Evolutionary conservation across 2,888 invertebrate species (phyloP), one percentile per base, ranked within the genome.

Genomic region (Chaetogeoica ovagalla): DNA sequence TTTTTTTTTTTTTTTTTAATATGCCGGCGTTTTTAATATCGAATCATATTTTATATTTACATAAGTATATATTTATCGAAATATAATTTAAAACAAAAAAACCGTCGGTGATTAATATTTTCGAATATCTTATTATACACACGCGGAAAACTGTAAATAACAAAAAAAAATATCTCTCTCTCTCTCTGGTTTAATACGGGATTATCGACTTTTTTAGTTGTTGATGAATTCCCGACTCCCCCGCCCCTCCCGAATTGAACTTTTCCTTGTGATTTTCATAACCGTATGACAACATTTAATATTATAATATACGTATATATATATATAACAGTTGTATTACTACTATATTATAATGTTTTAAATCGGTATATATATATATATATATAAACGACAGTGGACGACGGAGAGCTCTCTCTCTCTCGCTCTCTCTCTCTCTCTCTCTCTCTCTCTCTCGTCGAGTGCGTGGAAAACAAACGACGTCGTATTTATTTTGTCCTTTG

Each of bases 401-500:
- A 21, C 19, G 21, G 17, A 66, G 39, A 65, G 37, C 48, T 11
- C n/a, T n/a, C n/a, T n/a, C n/a, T n/a, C n/a, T n/a, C n/a, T n/a
- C n/a, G n/a, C n/a, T n/a, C n/a, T n/a, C n/a, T n/a, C n/a, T n/a
- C n/a, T n/a, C n/a, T n/a, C n/a, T n/a, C n/a, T n/a, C n/a, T n/a
- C n/a, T n/a, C n/a, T n/a, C n/a, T n/a, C n/a, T n/a, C n/a, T n/a
- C 30, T 30, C 30, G 30, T 30, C 17, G 37, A 21, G 30, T 37
- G 60, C 52, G 63, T 59, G 23, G 70, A 79, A 79, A 71, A 79
- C 79, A 79, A 71, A 79, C 55, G 79, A 71, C 55, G 43, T 79
- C 70, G 63, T 71, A 79, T 79, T 79, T 79, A 79, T 79, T 79
- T 79, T 79, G 79, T 52, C 79, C 62, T 79, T 71, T 79, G 79